Conservation (phyloP, 2,888 invertebrate species). For the Drosophila vallismaia region DNA sequence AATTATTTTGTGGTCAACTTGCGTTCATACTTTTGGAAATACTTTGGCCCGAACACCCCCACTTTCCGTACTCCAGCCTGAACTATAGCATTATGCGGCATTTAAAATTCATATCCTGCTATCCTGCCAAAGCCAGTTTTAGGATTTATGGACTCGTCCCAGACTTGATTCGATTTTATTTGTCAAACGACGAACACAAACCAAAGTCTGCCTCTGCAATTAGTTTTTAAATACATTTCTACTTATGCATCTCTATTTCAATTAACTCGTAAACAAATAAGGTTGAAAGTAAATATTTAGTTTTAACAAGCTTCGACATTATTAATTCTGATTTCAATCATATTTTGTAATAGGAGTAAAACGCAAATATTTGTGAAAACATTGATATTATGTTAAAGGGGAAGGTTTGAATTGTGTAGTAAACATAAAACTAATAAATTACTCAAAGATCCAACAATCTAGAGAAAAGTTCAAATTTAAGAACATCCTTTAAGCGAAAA, state of each 20-base stretch:
- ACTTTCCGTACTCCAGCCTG: neutral
- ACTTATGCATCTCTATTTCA: conserved; percentile 3
- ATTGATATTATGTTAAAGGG: too few relatives aligned
- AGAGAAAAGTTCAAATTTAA: neutral
- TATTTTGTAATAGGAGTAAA: neutral
- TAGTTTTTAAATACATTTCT: neutral
- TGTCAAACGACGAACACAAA: conserved; percentile 14
- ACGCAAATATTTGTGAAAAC: neutral
- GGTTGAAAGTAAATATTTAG: neutral
- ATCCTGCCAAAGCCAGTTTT: conserved; percentile 10
- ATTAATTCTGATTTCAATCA: neutral
- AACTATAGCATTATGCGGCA: conserved; percentile 16
- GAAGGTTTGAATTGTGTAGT: too few relatives aligned
- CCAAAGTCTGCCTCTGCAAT: neutral
- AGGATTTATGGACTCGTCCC: conserved; percentile 7
- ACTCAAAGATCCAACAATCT: neutral
- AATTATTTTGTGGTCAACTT: conserved; percentile 80
- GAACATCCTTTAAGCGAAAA: neutral
- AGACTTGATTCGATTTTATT: conserved; percentile 31
- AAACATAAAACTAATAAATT: too few relatives aligned
- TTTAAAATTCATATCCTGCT: conserved; percentile 24
- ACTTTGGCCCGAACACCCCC: conserved; percentile 28
- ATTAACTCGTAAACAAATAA: neutral
- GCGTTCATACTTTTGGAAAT: conserved; percentile 71
- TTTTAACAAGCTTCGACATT: neutral